Base-by-base conservation (phyloP, 2,113 vertebrate genomes). In the Poeciliopsis retropinna region DNA sequence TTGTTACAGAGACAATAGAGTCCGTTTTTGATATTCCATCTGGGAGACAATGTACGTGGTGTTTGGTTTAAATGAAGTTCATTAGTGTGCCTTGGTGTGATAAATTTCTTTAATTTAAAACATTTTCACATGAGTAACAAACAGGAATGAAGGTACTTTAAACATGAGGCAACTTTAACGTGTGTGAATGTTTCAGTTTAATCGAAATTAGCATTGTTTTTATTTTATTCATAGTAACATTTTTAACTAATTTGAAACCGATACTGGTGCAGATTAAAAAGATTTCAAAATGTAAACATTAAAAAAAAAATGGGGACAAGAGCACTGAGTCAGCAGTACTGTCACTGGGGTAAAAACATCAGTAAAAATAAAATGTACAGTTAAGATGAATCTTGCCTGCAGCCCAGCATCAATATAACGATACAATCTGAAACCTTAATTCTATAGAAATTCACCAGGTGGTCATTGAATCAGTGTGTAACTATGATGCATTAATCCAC, bases 21-120 rank as follows among this genome's bases (percentile, higher is more conserved):
- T 39, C 41, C 7, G 72, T 81, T 94, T 89, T 92, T 90, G 92
- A 90, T 87, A 87, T 92, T 92, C 84, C 89, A 91, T 93, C 88
- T 72, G 82, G 70, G 79, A 73, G 85, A 83, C 81, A 25, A 64
- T 47, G 67, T 67, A 61, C 29, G 78, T 25, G 3, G 31, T 73
- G 76, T 86, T 89, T 78, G 78, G 79, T 71, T 79, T 32, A 81
- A 76, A 72, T 28, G 79, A 81, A 72, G 79, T 85, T 80, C 71
- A 28, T 66, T 79, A 67, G n/a, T 57, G 61, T 44, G 84, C 73
- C 83, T 75, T 44, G 79, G 76, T 89, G 86, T 71, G 70, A 30
- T 84, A 71, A 51, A 9, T 57, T 76, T 62, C 78, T 81, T 87
- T 90, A 87, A 87, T 91, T 91, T 85, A 80, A 80, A 72, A 65